These are phyloP conservation scores for Ridgeia piscesae DNA, from an alignment of 1,140 invertebrate genomes.

Conservation along the genomic window DNA sequence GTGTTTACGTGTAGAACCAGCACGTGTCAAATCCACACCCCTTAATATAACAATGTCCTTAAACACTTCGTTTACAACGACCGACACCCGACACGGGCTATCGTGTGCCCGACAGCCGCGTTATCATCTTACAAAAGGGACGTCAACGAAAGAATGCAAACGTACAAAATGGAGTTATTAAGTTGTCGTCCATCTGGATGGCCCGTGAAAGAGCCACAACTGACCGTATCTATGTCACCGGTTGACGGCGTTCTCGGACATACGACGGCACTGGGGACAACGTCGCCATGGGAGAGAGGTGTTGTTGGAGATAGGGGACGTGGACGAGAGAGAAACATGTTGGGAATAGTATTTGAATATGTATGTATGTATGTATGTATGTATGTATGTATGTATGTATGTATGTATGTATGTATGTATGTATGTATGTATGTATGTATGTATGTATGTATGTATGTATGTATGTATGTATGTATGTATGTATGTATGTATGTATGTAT, in stretches of 20 bases:
- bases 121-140: neutral
- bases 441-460: no score
- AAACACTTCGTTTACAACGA: neutral
- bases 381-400: no score
- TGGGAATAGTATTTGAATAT: no score
- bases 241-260: no score
- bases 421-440: no score
- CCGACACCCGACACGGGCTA: neutral
- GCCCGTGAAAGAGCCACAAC: neutral
- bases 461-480: no score
- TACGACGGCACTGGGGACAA: no score
- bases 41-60: neutral
- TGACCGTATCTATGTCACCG: no score
- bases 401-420: no score
- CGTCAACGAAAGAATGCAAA: neutral
- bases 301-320: neutral
- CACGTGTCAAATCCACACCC: neutral
- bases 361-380: no score
- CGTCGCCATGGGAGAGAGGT: neutral
- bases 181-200: neutral
- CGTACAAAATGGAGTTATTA: neutral
- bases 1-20: no score
- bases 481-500: no score
- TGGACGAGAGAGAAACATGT: neutral
- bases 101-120: neutral